phyloP scores from a whole-genome alignment of 1,140 invertebrate species.

The Drosophila aff. region DNA sequence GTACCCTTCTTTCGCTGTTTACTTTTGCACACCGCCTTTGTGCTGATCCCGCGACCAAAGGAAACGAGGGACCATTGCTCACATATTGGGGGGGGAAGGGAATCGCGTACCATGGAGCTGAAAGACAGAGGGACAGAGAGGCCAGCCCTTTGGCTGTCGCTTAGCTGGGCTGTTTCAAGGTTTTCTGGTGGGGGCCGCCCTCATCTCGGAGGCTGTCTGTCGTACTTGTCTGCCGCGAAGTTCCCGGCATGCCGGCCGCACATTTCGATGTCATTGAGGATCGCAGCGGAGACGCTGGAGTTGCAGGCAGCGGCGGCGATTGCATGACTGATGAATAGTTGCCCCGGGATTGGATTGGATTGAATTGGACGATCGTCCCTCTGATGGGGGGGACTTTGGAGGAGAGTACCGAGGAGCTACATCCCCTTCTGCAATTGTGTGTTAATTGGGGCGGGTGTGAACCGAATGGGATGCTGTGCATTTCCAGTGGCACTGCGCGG shows the following conservation, averaged over 20 bases:
- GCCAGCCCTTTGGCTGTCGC: constrained; percentile 54
- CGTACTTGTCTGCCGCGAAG: constrained; percentile 32
- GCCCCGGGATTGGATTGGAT: constrained; percentile 16
- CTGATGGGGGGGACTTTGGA: neutral
- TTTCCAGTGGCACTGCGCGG: constrained; percentile 15
- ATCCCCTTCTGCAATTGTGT: constrained; percentile 34
- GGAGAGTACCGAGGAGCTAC: constrained; percentile 2
- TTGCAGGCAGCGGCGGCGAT: constrained; percentile 37
- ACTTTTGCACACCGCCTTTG: constrained; percentile 74
- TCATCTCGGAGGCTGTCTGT: constrained; percentile 16
- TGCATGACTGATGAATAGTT: constrained; percentile 63
- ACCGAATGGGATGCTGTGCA: constrained; percentile 31
- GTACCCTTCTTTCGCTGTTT: constrained; percentile 58
- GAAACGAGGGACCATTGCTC: neutral
- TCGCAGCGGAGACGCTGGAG: constrained; percentile 41
- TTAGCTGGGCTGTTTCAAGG: constrained; percentile 41
- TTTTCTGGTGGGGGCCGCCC: constrained; percentile 54
- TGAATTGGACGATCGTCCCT: neutral
- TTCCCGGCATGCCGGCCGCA: constrained; percentile 73
- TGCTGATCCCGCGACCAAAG: constrained; percentile 69
- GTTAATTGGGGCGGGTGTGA: constrained; percentile 61
- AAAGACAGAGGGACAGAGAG: constrained; percentile 1
- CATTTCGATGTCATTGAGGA: constrained; percentile 81
- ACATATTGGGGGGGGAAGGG: neutral
- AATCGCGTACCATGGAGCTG: constrained; percentile 12